phyloP scores from a whole-genome alignment of 53 echinoderm and acorn worm species.

The Crossaster papposus region DNA sequence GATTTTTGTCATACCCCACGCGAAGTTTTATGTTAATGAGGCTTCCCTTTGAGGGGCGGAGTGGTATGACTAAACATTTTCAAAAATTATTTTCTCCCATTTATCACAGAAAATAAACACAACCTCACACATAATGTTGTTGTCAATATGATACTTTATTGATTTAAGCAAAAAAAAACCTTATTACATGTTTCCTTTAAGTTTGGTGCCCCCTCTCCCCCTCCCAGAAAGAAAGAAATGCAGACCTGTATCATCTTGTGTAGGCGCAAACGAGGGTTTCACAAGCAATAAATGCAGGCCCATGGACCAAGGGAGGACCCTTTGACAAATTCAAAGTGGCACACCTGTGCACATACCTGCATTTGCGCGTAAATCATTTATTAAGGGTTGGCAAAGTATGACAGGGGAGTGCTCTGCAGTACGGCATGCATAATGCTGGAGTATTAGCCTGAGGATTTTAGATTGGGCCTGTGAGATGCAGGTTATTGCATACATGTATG shows the following conservation, averaged over 20 bases:
- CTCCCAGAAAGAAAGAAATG: background rate
- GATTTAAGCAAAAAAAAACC: too few relatives aligned
- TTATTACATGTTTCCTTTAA: too few relatives aligned
- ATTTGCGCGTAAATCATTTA: constrained; percentile 38
- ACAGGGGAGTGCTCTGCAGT: background rate
- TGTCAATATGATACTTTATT: too few relatives aligned
- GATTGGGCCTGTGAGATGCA: background rate
- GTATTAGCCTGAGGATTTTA: constrained; percentile 17
- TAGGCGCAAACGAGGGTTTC: constrained; percentile 27
- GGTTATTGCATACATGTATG: background rate
- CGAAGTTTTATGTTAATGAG: too few relatives aligned
- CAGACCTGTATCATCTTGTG: background rate
- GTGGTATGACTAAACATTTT: too few relatives aligned
- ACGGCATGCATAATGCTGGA: constrained; percentile 34
- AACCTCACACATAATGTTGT: too few relatives aligned
- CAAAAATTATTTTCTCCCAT: too few relatives aligned
- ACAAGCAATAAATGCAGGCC: constrained; percentile 11
- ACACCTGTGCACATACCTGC: constrained; percentile 51
- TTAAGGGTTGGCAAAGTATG: constrained; percentile 22
- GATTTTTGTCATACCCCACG: too few relatives aligned
- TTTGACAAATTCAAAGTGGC: constrained; percentile 27
- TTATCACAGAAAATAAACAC: too few relatives aligned
- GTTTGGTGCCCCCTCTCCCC: too few relatives aligned
- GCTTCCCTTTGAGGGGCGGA: too few relatives aligned
- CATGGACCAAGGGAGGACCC: background rate